Evolutionary conservation across 2,113 vertebrate genomes (phyloP).

Genomic region (Channa argus): DNA sequence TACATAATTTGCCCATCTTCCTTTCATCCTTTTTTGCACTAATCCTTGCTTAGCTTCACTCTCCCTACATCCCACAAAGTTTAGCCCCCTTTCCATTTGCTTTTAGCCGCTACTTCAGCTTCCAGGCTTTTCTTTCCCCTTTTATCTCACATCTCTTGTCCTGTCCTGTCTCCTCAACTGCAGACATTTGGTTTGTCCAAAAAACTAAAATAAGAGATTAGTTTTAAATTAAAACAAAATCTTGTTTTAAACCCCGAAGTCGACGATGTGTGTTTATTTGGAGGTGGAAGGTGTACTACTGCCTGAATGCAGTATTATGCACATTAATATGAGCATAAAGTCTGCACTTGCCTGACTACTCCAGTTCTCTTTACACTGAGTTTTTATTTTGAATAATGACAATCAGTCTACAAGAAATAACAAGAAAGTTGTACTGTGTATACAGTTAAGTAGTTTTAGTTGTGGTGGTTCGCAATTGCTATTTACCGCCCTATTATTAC

Average conservation of each 20-base stretch:
- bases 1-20: conserved; percentile 15
- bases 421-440: too few species aligned
- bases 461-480: too few species aligned
- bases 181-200: neutral
- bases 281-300: conserved; percentile 1
- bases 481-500: too few species aligned
- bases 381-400: too few species aligned
- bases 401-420: neutral
- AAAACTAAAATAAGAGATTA: neutral
- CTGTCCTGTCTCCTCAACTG: neutral
- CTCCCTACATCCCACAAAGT: neutral
- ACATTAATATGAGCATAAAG: too few species aligned
- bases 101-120: neutral
- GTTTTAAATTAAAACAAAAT: neutral
- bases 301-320: conserved; percentile 20
- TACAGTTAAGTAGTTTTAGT: too few species aligned
- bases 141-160: neutral
- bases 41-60: conserved; percentile 7
- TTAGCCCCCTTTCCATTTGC: neutral
- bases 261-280: neutral
- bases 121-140: neutral
- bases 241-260: neutral
- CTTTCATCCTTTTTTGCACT: neutral
- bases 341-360: too few species aligned
- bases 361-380: too few species aligned